phyloP scores from a whole-genome alignment of 2,888 invertebrate species.

The Nomada lathburiana region DNA sequence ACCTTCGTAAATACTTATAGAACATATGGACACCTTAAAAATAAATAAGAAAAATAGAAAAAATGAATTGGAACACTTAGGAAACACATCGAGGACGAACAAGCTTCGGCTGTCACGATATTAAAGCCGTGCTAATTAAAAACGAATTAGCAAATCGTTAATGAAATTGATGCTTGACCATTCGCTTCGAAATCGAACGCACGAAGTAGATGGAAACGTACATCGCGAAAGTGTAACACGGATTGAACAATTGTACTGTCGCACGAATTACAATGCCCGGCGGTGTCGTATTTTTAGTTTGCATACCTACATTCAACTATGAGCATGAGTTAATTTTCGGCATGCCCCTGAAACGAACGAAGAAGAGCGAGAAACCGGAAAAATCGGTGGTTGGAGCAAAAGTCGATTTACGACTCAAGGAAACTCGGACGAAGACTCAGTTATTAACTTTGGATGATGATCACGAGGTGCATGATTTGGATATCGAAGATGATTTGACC shows the following conservation, averaged over 20 bases:
- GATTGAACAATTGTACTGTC: background rate
- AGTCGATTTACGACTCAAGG: conserved; percentile 77
- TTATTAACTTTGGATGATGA: conserved; percentile 62
- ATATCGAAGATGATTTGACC: conserved; percentile 48
- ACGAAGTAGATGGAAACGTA: background rate
- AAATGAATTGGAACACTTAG: background rate
- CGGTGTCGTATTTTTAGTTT: conserved; percentile 89
- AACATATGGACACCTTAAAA: background rate
- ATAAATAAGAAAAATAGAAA: background rate
- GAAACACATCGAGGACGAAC: background rate
- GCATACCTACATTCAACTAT: conserved; percentile 89
- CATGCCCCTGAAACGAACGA: conserved; percentile 69
- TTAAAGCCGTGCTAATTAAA: conserved; percentile 51
- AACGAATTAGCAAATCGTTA: conserved; percentile 57
- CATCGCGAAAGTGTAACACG: conserved; percentile 1
- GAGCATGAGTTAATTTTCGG: conserved; percentile 87
- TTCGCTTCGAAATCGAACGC: background rate
- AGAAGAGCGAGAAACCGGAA: conserved; percentile 65
- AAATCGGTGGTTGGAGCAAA: conserved; percentile 49
- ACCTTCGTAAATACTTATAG: no score
- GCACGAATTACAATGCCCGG: conserved; percentile 76
- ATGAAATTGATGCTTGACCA: conserved; percentile 41
- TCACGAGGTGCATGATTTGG: conserved; percentile 58
- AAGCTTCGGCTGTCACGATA: background rate
- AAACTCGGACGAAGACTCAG: conserved; percentile 70